Evolutionary conservation across 92 coral and sea anemone genomes (phyloP), one percentile per base, ranked within the genome.

Genomic region (Hydrozoanthus gracilis): DNA sequence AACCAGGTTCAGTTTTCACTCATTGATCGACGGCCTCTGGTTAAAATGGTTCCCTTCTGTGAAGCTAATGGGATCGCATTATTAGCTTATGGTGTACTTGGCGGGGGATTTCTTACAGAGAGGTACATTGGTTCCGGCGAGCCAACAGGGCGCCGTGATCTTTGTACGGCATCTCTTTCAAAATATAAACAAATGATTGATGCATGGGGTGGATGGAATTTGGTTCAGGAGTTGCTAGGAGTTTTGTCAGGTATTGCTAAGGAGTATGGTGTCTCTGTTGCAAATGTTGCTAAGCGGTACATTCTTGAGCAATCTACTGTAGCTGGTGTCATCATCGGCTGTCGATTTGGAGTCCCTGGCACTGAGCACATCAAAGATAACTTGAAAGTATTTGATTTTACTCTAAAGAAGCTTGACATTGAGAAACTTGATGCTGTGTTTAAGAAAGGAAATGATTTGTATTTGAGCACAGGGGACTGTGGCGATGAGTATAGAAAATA

Each of bases 171-270:
- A 51, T 95, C 98, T 4, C 95, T 95, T 61, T 79, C 76, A 47
- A 95, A 95, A 78, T 95, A 95, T 76, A 95, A 95, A 77, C 95
- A 95, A 76, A 86, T 92, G 91, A 86, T 95, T 13, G 95, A 95
- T 89, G 95, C 98, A 13, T 95, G 98, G 98, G 98, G 98, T 44
- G 91, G 91, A 79, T 95, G 98, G 98, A 84, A 88, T 4, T 71
- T 92, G 68, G 92, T 92, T 71, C 94, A 95, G 86, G 94, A 92
- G 68, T 94, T 95, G 55, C 74, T 95, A 44, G 74, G 71, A 46
- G 89, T 83, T 17, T 52, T 92, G 77, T 89, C 92, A 9, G 89
- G 66, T 44, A 80, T 95, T 89, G 94, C 98, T 4, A 69, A 73
- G 75, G 90, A 79, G 2, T 92, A 92, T 67, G 92, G 89, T 79